These are phyloP conservation scores for Leucoraja ocellata DNA, from an alignment of 2,797 vertebrate genomes.

Conservation along the genomic window DNA sequence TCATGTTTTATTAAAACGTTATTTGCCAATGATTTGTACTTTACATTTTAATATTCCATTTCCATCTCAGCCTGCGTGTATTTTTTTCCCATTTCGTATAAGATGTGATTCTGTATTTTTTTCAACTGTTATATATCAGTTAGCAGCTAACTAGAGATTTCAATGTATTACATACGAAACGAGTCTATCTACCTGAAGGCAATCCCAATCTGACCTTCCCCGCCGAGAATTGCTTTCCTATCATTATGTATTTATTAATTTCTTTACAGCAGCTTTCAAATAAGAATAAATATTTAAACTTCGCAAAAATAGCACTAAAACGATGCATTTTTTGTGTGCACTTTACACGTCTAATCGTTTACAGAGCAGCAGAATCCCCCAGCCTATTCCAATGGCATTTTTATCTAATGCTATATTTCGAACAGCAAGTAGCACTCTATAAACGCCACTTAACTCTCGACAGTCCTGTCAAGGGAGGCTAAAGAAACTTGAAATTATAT, in stretches of 20 bases:
- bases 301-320: not conserved
- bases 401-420: not conserved
- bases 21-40: slow-evolving; percentile 35
- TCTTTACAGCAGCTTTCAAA: slow-evolving; percentile 31
- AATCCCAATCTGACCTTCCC: not conserved
- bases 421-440: not conserved
- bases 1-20: slow-evolving; percentile 38
- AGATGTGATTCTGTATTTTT: slow-evolving; percentile 11
- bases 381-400: not conserved
- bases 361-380: not conserved
- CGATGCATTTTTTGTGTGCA: not conserved
- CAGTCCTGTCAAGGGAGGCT: not conserved
- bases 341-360: not conserved
- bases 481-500: no score
- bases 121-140: slow-evolving; percentile 29
- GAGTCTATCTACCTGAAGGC: slow-evolving; percentile 20
- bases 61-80: slow-evolving; percentile 2
- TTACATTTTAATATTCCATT: slow-evolving; percentile 34
- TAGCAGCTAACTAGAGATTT: slow-evolving; percentile 29
- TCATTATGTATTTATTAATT: slow-evolving; percentile 34
- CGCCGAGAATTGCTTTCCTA: slow-evolving; percentile 6
- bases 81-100: slow-evolving; percentile 17
- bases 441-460: not conserved
- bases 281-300: slow-evolving; percentile 27
- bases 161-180: slow-evolving; percentile 33